Evolutionary conservation across 2,888 invertebrate genomes (phyloP), one percentile per base, ranked within the genome.

Genomic region (Halictus quadricinctus): DNA sequence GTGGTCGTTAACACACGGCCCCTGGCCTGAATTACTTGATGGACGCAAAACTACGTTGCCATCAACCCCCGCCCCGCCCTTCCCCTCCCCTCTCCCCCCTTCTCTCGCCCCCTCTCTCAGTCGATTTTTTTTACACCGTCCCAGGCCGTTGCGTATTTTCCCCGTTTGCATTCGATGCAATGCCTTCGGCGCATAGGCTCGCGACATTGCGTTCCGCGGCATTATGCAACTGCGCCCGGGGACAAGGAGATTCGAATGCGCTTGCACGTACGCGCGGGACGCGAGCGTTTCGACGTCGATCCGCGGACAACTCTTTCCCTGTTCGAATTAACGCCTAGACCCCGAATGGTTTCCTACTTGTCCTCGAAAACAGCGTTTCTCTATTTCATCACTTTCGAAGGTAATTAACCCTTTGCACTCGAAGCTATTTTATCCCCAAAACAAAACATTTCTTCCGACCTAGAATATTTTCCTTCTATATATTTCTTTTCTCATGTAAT

Each of bases 141-240:
- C n/a, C 41, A 43, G 43, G 13, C n/a, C 70, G 13, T 70, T 70
- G 70, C 70, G 70, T 25, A 21, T 70, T 70, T 84, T 79, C 69
- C 58, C 77, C 41, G 41, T 43, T 66, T 64, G 80, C 75, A 75
- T 81, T 78, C 80, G 80, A 60, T 64, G 29, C 64, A 41, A 46
- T 74, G 76, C 72, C 58, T 64, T 60, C 73, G 74, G 18, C 48
- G 69, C 70, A 72, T 76, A 84, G 66, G 76, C 69, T 79, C 70
- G 79, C 76, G 84, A 78, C 80, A 79, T 54, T 70, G 36, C 50
- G 48, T 54, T 78, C 76, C 60, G 66, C 66, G 29, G 50, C 43
- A 80, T 85, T 87, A 83, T 80, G 80, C 82, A 87, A 87, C 80
- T 48, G 72, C 76, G 25, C 50, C 46, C 46, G 79, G 58, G 48